A percentile compares a stretch with the other conserved stretches of the same genome.
phyloP scores from a whole-genome alignment of 2,113 vertebrate genomes.

The Polyodon spathula region DNA sequence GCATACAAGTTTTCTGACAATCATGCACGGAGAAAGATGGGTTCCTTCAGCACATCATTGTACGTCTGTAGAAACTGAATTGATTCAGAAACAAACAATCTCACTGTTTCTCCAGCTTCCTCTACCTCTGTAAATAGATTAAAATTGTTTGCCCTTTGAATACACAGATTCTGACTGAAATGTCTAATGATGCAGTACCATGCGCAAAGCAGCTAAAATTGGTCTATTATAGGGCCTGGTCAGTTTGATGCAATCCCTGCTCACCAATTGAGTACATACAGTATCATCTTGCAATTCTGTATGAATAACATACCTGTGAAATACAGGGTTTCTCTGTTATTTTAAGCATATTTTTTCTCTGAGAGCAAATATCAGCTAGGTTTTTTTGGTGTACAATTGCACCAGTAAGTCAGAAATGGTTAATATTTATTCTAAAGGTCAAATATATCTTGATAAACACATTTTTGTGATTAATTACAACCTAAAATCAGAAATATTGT shows the following conservation, averaged over 20 bases:
- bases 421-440: no score
- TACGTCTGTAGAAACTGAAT: not conserved
- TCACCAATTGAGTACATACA: conserved; percentile 12
- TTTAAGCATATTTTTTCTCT: no score
- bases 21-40: not conserved
- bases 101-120: conserved; percentile 9
- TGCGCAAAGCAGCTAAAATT: conserved; percentile 5
- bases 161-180: conserved; percentile 8
- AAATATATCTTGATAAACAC: no score
- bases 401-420: no score
- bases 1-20: not conserved
- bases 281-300: not conserved
- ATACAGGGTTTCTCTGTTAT: no score
- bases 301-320: no score
- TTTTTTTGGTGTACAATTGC: no score
- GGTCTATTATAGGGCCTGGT: conserved; percentile 19
- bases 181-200: conserved; percentile 14
- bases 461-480: no score
- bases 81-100: not conserved
- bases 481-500: no score
- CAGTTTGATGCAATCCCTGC: not conserved
- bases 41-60: no score
- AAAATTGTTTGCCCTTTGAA: not conserved
- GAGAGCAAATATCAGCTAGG: no score
- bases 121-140: not conserved